Conservation (phyloP, 2,797 vertebrate genomes). For the Falco berigora region DNA sequence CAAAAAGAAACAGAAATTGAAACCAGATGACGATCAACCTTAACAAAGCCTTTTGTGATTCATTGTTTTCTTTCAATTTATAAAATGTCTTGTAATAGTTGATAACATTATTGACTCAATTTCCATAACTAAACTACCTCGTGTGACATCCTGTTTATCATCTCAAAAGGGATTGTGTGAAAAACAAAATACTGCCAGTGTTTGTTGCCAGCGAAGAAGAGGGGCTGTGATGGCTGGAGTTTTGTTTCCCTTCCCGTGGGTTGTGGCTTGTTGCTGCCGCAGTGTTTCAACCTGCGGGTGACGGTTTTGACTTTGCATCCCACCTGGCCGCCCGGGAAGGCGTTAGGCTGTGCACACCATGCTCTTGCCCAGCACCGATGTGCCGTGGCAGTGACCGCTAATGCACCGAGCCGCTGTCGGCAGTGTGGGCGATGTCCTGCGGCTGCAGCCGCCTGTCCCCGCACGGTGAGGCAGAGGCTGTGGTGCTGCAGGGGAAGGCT, state of each 20-base stretch:
- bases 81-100: constrained; percentile 80
- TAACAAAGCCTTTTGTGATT: constrained; percentile 70
- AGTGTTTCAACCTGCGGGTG: neutral
- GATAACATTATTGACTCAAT: constrained; percentile 81
- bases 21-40: constrained; percentile 51
- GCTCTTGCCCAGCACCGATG: neutral
- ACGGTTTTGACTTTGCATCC: neutral
- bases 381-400: neutral
- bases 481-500: neutral
- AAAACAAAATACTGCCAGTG: constrained; percentile 71
- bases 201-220: constrained; percentile 26
- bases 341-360: fast-evolving
- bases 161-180: constrained; percentile 77
- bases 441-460: fast-evolving
- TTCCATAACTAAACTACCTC: constrained; percentile 95
- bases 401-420: neutral
- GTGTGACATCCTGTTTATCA: constrained; percentile 81
- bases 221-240: neutral
- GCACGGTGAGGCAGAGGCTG: neutral
- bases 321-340: neutral
- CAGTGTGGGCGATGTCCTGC: neutral
- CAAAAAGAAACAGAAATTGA: constrained; percentile 56
- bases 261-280: neutral
- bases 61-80: constrained; percentile 71
- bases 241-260: constrained; percentile 5